Conservation (phyloP, 2,888 invertebrate species). For the Drosophila pegasa region DNA sequence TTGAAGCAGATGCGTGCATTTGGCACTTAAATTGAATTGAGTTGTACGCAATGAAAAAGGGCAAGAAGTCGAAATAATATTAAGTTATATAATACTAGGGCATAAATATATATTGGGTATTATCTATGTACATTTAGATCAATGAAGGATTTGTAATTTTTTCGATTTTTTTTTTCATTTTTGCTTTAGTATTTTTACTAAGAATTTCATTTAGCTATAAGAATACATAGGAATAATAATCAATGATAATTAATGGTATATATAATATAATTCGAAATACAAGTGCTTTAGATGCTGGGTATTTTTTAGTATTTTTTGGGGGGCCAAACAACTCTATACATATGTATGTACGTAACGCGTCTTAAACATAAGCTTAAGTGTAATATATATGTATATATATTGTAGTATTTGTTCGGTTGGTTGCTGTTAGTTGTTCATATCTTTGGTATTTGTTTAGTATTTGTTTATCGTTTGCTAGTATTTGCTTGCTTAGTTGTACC, state of each 20-base stretch:
- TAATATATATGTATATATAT: constrained; percentile 25
- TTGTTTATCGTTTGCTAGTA: constrained; percentile 13
- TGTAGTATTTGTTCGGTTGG: constrained; percentile 16
- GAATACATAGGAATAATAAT: constrained; percentile 30
- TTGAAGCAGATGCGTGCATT: constrained; percentile 10
- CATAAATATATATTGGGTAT: constrained; percentile 19
- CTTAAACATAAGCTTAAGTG: constrained; percentile 25
- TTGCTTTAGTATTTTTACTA: constrained; percentile 4
- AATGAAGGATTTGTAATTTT: constrained; percentile 7
- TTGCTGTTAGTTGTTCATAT: constrained; percentile 15
- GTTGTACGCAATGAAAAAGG: constrained; percentile 4
- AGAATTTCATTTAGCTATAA: constrained; percentile 20
- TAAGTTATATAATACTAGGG: constrained; percentile 15
- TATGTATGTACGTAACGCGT: constrained; percentile 8
- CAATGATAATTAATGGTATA: constrained; percentile 19
- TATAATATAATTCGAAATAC: constrained; percentile 20
- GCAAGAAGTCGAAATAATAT: constrained; percentile 4
- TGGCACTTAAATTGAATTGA: constrained; percentile 19
- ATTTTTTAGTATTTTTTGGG: not conserved
- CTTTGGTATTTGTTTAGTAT: constrained; percentile 33
- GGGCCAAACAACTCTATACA: constrained; percentile 39
- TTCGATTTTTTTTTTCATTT: not conserved
- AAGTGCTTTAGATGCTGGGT: constrained; percentile 13
- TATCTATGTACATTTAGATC: constrained; percentile 38
- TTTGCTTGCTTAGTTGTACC: constrained; percentile 11